phyloP scores from a whole-genome alignment of 2,113 vertebrate species.

The Eublepharis macularius region DNA sequence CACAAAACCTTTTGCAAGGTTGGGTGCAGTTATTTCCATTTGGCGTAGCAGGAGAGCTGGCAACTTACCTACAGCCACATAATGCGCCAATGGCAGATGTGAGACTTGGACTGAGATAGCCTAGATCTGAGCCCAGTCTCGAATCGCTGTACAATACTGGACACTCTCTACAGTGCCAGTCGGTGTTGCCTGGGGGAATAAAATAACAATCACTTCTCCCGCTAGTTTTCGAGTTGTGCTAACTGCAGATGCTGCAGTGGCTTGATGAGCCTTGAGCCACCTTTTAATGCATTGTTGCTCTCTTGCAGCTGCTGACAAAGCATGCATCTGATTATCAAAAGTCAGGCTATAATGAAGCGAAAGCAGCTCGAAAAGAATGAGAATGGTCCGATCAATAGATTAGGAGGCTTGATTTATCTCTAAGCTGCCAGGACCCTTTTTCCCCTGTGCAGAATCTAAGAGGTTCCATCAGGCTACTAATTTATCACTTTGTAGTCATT shows the following conservation, averaged over 20 bases:
- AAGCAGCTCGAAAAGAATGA: not conserved
- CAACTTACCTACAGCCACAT: not conserved
- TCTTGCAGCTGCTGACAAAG: conserved; percentile 26
- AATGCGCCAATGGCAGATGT: not conserved
- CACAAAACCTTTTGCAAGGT: not conserved
- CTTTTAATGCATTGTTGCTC: not conserved
- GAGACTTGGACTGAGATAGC: not conserved
- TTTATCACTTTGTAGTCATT: conserved; percentile 5
- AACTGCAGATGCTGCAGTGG: not conserved
- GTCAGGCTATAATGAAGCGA: not conserved
- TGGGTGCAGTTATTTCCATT: not conserved
- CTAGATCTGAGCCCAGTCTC: not conserved
- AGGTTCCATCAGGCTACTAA: not conserved
- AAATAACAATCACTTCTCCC: not conserved
- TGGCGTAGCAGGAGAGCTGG: not conserved
- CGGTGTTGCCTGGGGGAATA: not conserved
- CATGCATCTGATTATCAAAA: not conserved
- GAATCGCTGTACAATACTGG: not conserved
- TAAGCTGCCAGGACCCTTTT: not conserved
- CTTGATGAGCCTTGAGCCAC: conserved; percentile 6
- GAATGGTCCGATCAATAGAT: not conserved
- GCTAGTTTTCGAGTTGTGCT: conserved; percentile 22
- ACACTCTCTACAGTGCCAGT: not conserved
- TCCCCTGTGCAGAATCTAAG: not conserved
- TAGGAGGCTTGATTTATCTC: not conserved